phyloP scores from a whole-genome alignment of 1,140 invertebrate genomes.

The Akabosia matsudoensis region DNA sequence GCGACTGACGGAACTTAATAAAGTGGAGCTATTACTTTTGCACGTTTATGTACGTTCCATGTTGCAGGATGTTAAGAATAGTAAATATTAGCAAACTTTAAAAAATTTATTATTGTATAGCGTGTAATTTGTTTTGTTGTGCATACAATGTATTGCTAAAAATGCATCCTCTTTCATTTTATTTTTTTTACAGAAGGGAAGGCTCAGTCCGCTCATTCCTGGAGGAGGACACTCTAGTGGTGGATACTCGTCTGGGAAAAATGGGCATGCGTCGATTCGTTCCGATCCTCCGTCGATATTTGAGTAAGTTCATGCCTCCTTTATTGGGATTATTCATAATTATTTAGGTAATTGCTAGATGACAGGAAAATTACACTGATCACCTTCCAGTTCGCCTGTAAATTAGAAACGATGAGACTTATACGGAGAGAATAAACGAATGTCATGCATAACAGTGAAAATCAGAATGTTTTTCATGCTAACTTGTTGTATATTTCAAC shows the following conservation, averaged over 20 bases:
- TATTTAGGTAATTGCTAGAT: constrained; percentile 36
- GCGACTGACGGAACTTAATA: too few species aligned
- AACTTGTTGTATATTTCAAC: too few species aligned
- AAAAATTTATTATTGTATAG: too few species aligned
- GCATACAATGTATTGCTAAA: too few species aligned
- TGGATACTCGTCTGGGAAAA: constrained; percentile 30
- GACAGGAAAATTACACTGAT: constrained; percentile 38
- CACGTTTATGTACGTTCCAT: too few species aligned
- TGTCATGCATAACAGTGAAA: neutral
- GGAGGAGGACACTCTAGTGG: constrained; percentile 40
- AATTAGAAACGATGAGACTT: too few species aligned
- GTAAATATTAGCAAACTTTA: too few species aligned
- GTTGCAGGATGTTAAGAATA: too few species aligned
- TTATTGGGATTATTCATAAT: constrained; percentile 40
- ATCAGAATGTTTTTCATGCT: too few species aligned
- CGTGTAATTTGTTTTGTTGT: too few species aligned
- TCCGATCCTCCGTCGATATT: constrained; percentile 41
- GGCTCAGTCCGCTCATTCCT: constrained; percentile 35
- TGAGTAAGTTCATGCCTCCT: constrained; percentile 31
- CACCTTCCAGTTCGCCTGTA: constrained; percentile 5
- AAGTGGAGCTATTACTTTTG: too few species aligned
- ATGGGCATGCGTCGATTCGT: constrained; percentile 39
- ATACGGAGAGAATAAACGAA: too few species aligned
- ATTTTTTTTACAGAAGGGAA: constrained; percentile 29
- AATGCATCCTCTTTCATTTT: constrained; percentile 19